Percentiles rank a stretch among this genome's conserved stretches.
Conservation (phyloP, 2,113 vertebrate species). For the Dicentrarchus labrax region DNA sequence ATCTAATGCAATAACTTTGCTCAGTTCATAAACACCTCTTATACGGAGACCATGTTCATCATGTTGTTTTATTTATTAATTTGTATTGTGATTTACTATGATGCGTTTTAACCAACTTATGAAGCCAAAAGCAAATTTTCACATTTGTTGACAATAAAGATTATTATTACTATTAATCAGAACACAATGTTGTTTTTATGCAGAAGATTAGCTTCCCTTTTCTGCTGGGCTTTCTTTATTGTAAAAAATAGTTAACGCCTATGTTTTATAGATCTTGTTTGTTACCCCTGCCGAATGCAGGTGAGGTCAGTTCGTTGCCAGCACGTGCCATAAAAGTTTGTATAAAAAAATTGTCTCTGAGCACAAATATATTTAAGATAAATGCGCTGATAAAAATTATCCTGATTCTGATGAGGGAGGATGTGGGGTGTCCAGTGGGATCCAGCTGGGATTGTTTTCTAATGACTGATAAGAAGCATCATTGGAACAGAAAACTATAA, state of each 20-base stretch:
- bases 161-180: neutral
- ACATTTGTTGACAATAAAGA: too few relatives aligned
- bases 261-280: neutral
- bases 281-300: neutral
- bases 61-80: too few relatives aligned
- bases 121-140: too few relatives aligned
- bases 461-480: conserved; percentile 34
- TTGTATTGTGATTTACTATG: too few relatives aligned
- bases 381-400: conserved; percentile 24
- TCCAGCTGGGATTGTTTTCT: conserved; percentile 40
- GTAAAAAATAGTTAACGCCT: neutral
- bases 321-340: neutral
- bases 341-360: neutral
- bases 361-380: neutral
- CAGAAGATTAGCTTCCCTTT: neutral
- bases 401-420: conserved; percentile 4
- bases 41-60: too few relatives aligned
- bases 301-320: neutral
- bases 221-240: neutral
- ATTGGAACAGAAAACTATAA: conserved; percentile 41
- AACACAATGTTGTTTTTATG: neutral
- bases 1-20: too few relatives aligned
- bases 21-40: too few relatives aligned
- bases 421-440: neutral
- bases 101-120: too few relatives aligned